phyloP scores from a whole-genome alignment of 1,140 invertebrate species.

The Cydia splendana region DNA sequence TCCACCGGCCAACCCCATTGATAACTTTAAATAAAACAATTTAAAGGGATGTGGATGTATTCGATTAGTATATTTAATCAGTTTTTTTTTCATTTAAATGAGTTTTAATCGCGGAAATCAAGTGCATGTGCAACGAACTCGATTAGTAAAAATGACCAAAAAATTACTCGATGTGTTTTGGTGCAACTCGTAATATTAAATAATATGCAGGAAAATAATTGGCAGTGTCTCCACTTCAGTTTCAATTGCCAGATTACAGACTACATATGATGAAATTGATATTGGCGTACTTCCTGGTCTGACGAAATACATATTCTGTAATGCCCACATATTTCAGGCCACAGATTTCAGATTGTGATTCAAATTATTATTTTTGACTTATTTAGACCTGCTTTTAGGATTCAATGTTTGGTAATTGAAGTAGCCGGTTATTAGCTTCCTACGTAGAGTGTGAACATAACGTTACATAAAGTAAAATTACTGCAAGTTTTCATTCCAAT shows the following conservation, averaged over 20 bases:
- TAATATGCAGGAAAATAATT: background rate
- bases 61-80: too few species aligned
- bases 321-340: background rate
- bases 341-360: background rate
- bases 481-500: constrained; percentile 30
- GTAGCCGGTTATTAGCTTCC: background rate
- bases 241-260: background rate
- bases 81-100: too few species aligned
- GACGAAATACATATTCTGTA: background rate
- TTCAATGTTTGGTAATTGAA: background rate
- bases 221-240: background rate
- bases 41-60: too few species aligned
- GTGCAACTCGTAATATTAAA: background rate
- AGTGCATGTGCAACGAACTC: background rate
- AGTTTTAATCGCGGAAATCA: too few species aligned
- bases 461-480: constrained; percentile 21
- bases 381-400: background rate
- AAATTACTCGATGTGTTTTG: background rate
- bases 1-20: too few species aligned
- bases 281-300: background rate
- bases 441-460: background rate
- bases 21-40: too few species aligned
- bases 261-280: background rate
- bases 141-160: background rate
- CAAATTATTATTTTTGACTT: too few species aligned